Percentiles rank a stretch among this genome's conserved stretches.
These are phyloP conservation scores for Byasa hedistus DNA, from an alignment of 2,888 invertebrate genomes.

Conservation along the genomic window DNA sequence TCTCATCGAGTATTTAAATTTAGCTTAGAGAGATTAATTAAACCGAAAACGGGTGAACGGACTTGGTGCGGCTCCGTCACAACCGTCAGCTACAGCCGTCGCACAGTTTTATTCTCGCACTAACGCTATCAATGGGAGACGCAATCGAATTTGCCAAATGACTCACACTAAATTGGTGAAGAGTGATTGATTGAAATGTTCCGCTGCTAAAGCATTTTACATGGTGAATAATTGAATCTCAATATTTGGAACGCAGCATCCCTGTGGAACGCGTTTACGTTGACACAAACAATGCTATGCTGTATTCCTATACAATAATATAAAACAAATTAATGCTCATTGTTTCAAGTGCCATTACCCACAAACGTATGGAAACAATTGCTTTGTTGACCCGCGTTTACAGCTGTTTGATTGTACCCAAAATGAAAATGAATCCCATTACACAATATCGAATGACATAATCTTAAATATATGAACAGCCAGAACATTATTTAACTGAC, in stretches of 20 bases:
- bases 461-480: no score
- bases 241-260: slow-evolving; percentile 52
- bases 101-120: slow-evolving; percentile 68
- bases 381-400: not conserved
- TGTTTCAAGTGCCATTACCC: not conserved
- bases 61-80: slow-evolving; percentile 55
- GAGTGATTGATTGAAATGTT: slow-evolving; percentile 72
- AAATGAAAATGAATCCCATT: no score
- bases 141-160: slow-evolving; percentile 75
- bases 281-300: slow-evolving; percentile 10
- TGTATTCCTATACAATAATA: not conserved
- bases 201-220: slow-evolving; percentile 60
- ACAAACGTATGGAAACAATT: not conserved
- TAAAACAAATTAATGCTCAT: not conserved
- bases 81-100: slow-evolving; percentile 68
- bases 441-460: no score
- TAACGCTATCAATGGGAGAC: slow-evolving; percentile 61
- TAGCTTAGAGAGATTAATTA: slow-evolving; percentile 73
- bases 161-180: slow-evolving; percentile 70
- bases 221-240: slow-evolving; percentile 61
- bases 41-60: slow-evolving; percentile 50
- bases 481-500: no score
- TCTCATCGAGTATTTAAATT: slow-evolving; percentile 63
- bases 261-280: slow-evolving; percentile 31
- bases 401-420: no score